A percentile compares a stretch with the other conserved stretches of the same genome.
These are phyloP conservation scores for Dicaeum eximium DNA, from an alignment of 2,113 vertebrate genomes.

Conservation along the genomic window DNA sequence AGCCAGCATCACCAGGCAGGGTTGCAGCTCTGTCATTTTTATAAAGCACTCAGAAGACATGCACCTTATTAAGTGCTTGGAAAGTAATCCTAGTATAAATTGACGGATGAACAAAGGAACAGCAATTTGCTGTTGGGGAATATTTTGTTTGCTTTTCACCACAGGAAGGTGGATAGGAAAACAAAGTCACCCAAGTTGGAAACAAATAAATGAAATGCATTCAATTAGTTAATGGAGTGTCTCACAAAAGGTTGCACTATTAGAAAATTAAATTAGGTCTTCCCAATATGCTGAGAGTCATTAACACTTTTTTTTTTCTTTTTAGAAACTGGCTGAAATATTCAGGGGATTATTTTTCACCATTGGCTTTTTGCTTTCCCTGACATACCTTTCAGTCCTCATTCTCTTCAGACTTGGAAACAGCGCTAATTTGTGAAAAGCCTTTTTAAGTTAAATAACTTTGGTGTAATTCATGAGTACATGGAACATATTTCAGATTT, in stretches of 20 bases:
- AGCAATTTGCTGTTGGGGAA: neutral
- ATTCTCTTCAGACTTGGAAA: neutral
- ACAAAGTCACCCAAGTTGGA: conserved; percentile 16
- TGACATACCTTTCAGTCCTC: neutral
- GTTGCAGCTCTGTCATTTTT: neutral
- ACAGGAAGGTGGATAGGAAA: conserved; percentile 6
- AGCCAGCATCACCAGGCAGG: neutral
- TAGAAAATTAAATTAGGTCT: conserved; percentile 32
- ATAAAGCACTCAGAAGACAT: neutral
- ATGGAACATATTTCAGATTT: conserved; percentile 1
- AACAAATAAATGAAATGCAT: conserved; percentile 5
- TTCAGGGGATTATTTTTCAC: neutral
- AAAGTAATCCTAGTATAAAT: conserved; percentile 12
- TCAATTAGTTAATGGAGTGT: conserved; percentile 47
- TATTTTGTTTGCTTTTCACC: conserved; percentile 1
- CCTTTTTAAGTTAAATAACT: neutral
- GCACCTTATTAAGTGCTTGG: neutral
- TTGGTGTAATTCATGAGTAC: neutral
- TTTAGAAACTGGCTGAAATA: neutral
- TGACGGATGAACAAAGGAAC: neutral
- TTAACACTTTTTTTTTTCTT: neutral
- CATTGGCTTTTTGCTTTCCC: neutral
- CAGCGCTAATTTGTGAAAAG: neutral
- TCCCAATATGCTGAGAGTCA: neutral
- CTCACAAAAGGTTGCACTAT: neutral